phyloP scores from a whole-genome alignment of 2,888 invertebrate genomes.

The Epistrophe grossulariae region DNA sequence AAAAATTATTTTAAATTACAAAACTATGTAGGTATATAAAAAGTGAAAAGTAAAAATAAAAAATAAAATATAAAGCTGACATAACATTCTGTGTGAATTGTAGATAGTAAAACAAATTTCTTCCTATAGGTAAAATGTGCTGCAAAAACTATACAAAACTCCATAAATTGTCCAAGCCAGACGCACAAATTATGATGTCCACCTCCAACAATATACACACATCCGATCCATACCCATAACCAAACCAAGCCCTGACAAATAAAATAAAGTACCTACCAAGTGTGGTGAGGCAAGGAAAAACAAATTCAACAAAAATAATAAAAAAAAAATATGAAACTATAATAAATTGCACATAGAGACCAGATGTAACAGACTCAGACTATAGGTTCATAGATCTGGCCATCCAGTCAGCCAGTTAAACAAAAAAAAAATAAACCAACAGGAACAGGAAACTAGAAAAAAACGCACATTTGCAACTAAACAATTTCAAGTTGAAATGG shows the following conservation, averaged over 20 bases:
- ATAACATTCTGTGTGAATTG: conserved; percentile 20
- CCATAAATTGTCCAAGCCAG: conserved; percentile 77
- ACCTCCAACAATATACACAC: conserved; percentile 21
- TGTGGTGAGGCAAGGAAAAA: conserved; percentile 32
- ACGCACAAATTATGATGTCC: conserved; percentile 78
- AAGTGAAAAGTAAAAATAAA: background rate
- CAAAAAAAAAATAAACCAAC: conserved; percentile 11
- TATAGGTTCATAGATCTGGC: conserved; percentile 14
- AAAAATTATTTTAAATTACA: conserved; percentile 22
- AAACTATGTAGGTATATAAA: conserved; percentile 13
- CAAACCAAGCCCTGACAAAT: conserved; percentile 49
- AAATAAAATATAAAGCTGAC: conserved; percentile 30
- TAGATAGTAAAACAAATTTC: conserved; percentile 34
- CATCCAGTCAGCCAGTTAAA: conserved; percentile 38
- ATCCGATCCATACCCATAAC: conserved; percentile 6
- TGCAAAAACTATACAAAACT: conserved; percentile 42
- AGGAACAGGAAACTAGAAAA: conserved; percentile 58
- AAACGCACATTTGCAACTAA: conserved; percentile 44
- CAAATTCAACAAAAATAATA: conserved; percentile 22
- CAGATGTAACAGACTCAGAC: conserved; percentile 58
- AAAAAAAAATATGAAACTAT: conserved; percentile 42
- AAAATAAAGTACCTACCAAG: conserved; percentile 61
- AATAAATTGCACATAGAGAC: conserved; percentile 64
- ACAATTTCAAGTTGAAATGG: conserved; percentile 56
- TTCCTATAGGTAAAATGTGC: conserved; percentile 41